phyloP scores from a whole-genome alignment of 2,888 invertebrate genomes.

The Archaeoteleia sp. region DNA sequence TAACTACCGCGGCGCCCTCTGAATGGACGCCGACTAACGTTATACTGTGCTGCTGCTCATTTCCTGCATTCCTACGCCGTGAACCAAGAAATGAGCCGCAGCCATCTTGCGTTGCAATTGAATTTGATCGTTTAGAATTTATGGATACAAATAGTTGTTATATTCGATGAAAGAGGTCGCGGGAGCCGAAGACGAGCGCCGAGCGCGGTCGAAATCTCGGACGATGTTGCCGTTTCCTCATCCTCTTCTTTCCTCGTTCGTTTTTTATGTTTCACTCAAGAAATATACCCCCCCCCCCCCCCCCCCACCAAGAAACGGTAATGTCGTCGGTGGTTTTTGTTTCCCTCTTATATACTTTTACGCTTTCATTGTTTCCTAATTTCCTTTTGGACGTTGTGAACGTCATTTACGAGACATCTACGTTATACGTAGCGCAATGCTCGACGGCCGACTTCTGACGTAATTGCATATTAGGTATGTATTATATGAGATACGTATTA shows the following conservation, averaged over 20 bases:
- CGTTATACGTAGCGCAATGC: constrained; percentile 56
- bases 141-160: constrained; percentile 73
- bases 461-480: constrained; percentile 74
- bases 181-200: constrained; percentile 60
- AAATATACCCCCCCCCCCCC: constrained; percentile 4
- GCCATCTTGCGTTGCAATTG: constrained; percentile 73
- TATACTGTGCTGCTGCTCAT: constrained; percentile 37
- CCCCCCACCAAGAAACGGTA: constrained; percentile 26
- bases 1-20: constrained; percentile 42
- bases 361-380: constrained; percentile 14
- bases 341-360: constrained; percentile 8
- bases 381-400: constrained; percentile 54
- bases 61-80: constrained; percentile 25
- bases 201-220: constrained; percentile 44
- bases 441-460: constrained; percentile 70
- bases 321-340: constrained; percentile 17
- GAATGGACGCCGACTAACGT: constrained; percentile 47
- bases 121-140: constrained; percentile 75
- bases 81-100: constrained; percentile 67
- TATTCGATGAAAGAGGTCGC: constrained; percentile 71
- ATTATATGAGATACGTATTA: constrained; percentile 74
- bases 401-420: constrained; percentile 66
- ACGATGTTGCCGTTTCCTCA: constrained; percentile 15
- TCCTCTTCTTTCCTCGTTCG: background rate
- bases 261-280: constrained; percentile 2